A percentile compares a stretch with the other conserved stretches of the same genome.
Conservation (phyloP, 2,797 vertebrate genomes). For the Fundulus diaphanus region DNA sequence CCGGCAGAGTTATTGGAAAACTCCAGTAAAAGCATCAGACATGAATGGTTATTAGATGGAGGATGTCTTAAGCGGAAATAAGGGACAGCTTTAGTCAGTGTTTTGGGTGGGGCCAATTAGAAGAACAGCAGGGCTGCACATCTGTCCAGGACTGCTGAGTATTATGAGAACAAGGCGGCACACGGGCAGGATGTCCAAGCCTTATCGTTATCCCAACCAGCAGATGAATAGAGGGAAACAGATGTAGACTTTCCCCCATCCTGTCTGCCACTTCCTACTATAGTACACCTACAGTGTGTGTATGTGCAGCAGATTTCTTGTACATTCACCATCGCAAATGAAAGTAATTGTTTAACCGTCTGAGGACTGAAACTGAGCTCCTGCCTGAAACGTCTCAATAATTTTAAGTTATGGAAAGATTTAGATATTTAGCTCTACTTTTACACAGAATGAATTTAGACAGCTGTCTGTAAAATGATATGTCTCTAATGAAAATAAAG, state of each 20-base stretch:
- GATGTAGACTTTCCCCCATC: conserved; percentile 74
- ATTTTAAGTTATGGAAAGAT: neutral
- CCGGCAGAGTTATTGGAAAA: neutral
- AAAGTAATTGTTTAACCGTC: neutral
- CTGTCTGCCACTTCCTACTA: conserved; percentile 64
- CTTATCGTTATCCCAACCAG: conserved; percentile 37
- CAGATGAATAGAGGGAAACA: conserved; percentile 80
- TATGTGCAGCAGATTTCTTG: conserved; percentile 10
- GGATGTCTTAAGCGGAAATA: conserved; percentile 2
- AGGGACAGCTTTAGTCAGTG: conserved; percentile 6
- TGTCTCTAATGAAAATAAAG: neutral
- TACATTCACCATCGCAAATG: conserved; percentile 11
- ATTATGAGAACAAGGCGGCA: neutral
- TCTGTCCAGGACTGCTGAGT: conserved; percentile 27
- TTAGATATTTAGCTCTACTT: too few relatives aligned
- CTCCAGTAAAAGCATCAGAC: conserved; percentile 5
- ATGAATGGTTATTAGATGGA: neutral
- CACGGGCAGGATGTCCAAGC: conserved; percentile 55
- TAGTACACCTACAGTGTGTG: conserved; percentile 22
- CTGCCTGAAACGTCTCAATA: neutral
- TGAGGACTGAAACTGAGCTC: neutral
- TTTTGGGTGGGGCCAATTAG: conserved; percentile 14
- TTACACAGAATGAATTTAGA: too few relatives aligned
- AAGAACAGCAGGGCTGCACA: conserved; percentile 16
- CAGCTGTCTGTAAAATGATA: too few relatives aligned